Conservation (phyloP, 2,797 vertebrate species). For the Phylloscopus collybita region DNA sequence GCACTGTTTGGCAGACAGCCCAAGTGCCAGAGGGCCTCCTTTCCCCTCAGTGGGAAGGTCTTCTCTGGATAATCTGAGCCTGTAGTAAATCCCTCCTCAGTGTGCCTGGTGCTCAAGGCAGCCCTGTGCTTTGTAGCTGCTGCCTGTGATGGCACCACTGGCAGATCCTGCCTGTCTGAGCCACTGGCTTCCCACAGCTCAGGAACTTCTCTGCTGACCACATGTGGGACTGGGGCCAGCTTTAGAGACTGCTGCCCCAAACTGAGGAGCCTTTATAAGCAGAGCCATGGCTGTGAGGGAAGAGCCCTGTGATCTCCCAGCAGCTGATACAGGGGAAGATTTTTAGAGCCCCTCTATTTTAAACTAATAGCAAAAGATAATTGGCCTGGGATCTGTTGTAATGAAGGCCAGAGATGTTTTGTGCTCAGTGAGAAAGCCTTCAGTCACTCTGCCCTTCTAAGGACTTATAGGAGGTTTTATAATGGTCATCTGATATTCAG, state of each 20-base stretch:
- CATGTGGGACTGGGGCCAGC: not conserved
- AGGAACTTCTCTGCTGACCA: not conserved
- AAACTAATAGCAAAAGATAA: not conserved
- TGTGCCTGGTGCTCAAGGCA: not conserved
- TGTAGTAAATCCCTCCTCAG: not conserved
- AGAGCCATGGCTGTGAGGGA: not conserved
- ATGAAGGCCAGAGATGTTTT: accelerated
- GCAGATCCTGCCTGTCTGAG: not conserved
- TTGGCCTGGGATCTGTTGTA: not conserved
- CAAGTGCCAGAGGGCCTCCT: not conserved
- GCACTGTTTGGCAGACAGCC: not conserved
- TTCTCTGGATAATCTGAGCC: accelerated
- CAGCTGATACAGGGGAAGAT: not conserved
- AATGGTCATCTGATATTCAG: not conserved
- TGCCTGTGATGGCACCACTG: not conserved
- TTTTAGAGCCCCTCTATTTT: not conserved
- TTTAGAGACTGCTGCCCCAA: not conserved
- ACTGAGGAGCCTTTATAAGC: not conserved
- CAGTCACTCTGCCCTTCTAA: not conserved
- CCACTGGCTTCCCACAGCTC: accelerated
- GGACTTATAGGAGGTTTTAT: not conserved
- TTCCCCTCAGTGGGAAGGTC: not conserved
- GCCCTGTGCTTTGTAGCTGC: not conserved
- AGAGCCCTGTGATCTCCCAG: not conserved
- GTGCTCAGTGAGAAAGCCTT: not conserved